Evolutionary conservation across 2,797 vertebrate genomes (phyloP).

Genomic region (Margarornis squamiger): DNA sequence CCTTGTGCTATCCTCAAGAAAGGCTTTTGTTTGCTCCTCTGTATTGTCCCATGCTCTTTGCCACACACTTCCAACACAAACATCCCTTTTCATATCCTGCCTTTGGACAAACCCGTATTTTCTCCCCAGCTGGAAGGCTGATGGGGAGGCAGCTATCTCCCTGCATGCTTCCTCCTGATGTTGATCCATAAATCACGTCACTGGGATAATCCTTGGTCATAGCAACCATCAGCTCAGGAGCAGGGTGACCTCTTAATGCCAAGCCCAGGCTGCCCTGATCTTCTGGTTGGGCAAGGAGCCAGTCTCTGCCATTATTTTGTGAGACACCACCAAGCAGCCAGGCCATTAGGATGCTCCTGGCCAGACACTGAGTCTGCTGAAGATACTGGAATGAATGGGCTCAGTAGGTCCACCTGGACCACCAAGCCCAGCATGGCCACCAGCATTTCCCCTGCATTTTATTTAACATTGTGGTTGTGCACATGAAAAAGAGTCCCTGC

Average conservation of each 20-base stretch:
- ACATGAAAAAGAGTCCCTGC: accelerated
- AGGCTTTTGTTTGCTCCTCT: background rate
- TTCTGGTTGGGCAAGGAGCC: background rate
- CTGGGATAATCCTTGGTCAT: conserved; percentile 39
- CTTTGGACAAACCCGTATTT: background rate
- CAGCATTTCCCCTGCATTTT: background rate
- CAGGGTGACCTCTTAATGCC: conserved; percentile 43
- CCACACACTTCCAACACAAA: background rate
- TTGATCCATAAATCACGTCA: conserved; percentile 19
- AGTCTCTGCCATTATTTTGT: background rate
- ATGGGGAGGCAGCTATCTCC: background rate
- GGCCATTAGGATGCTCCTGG: background rate
- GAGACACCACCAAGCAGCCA: background rate
- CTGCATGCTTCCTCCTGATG: background rate
- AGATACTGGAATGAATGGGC: background rate
- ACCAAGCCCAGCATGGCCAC: background rate
- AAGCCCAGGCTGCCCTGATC: background rate
- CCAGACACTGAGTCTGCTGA: background rate
- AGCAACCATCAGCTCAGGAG: conserved; percentile 19
- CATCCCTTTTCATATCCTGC: background rate
- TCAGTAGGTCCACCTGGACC: background rate
- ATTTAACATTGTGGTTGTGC: background rate
- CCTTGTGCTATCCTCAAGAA: background rate
- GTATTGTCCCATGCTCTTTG: background rate
- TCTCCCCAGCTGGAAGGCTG: background rate